These are phyloP conservation scores for Rana temporaria DNA, from an alignment of 2,113 vertebrate species.

Conservation along the genomic window DNA sequence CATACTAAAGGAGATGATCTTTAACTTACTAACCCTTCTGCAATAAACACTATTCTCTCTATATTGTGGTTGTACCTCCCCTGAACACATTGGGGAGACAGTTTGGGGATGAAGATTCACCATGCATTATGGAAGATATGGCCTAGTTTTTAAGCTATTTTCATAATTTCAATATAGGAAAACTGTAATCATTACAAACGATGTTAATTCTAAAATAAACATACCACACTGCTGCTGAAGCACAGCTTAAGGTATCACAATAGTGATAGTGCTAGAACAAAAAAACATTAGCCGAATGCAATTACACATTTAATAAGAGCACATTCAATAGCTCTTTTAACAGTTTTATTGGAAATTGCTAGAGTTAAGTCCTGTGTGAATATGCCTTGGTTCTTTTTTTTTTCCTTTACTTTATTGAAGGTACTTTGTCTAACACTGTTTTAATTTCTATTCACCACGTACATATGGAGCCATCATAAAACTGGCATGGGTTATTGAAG, in stretches of 20 bases:
- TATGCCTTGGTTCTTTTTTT: neutral
- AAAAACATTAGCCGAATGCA: slow-evolving; percentile 22
- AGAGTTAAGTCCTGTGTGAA: slow-evolving; percentile 9
- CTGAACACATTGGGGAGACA: too few relatives aligned
- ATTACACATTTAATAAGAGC: slow-evolving; percentile 46
- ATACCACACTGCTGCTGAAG: slow-evolving; percentile 7
- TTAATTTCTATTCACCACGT: slow-evolving; percentile 33
- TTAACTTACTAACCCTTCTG: too few relatives aligned
- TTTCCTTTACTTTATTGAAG: slow-evolving; percentile 12
- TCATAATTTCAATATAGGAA: too few relatives aligned
- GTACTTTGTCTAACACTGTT: slow-evolving; percentile 8
- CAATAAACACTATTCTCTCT: too few relatives aligned
- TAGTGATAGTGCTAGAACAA: neutral
- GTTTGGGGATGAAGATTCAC: too few relatives aligned
- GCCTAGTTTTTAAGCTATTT: too few relatives aligned
- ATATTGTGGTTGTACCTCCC: too few relatives aligned
- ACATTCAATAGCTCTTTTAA: slow-evolving; percentile 30
- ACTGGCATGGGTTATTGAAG: slow-evolving; percentile 48
- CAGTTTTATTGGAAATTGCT: slow-evolving; percentile 11
- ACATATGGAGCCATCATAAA: slow-evolving; percentile 50
- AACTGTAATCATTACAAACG: neutral
- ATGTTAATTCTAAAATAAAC: neutral
- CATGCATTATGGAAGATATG: too few relatives aligned
- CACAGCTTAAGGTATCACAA: neutral
- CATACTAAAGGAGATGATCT: too few relatives aligned